These are phyloP conservation scores for Mycetomoellerius zeteki DNA, from an alignment of 1,140 invertebrate species.

Conservation along the genomic window DNA sequence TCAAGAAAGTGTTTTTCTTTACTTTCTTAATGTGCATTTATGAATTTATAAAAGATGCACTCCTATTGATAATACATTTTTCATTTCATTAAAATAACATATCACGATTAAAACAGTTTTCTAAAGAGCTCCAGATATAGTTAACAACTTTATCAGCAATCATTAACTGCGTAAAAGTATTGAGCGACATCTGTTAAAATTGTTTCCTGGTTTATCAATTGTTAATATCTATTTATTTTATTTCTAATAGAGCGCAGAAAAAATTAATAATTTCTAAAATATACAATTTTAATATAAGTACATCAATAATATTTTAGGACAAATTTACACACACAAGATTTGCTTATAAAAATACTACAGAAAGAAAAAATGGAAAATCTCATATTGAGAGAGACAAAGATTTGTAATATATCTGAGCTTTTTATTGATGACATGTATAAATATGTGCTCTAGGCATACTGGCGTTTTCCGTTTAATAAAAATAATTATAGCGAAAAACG, in stretches of 20 bases:
- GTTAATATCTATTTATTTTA: neutral
- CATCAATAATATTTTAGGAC: neutral
- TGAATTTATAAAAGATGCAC: too few species aligned
- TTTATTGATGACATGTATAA: slow-evolving; percentile 71
- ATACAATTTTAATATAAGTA: slow-evolving; percentile 1
- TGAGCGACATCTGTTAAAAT: neutral
- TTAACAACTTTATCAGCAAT: neutral
- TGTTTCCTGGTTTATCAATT: slow-evolving; percentile 14
- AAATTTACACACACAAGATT: neutral
- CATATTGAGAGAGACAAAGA: neutral
- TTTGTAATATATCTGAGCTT: slow-evolving; percentile 52
- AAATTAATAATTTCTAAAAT: neutral
- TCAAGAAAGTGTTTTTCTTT: too few species aligned
- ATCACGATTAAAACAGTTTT: neutral
- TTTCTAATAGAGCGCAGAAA: neutral
- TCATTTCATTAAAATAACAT: too few species aligned
- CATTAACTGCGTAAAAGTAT: neutral
- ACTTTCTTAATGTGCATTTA: too few species aligned
- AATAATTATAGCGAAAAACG: slow-evolving; percentile 71
- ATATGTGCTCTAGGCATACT: slow-evolving; percentile 61
- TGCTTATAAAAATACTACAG: neutral
- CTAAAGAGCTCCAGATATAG: neutral
- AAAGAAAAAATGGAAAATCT: neutral
- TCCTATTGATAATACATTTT: too few species aligned
- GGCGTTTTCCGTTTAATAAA: slow-evolving; percentile 55